These are phyloP conservation scores for Thamnophis elegans DNA, from an alignment of 2,797 vertebrate species.

Conservation along the genomic window DNA sequence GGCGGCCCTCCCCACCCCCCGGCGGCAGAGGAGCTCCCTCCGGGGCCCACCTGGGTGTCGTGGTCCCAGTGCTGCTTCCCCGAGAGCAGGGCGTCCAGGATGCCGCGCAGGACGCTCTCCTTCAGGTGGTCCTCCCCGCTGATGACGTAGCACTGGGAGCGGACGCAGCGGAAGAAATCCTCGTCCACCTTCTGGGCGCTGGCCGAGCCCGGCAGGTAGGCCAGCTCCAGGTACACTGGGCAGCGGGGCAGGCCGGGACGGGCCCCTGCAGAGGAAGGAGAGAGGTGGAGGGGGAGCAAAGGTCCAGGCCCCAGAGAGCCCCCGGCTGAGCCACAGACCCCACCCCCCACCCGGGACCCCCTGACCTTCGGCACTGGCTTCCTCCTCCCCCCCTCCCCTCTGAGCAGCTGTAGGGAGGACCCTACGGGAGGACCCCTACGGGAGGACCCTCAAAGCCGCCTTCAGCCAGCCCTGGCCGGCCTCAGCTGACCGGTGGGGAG, in stretches of 20 bases:
- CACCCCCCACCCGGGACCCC: background rate
- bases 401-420: background rate
- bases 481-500: background rate
- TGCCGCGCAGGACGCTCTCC: slow-evolving; percentile 76
- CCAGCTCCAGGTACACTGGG: slow-evolving; percentile 85
- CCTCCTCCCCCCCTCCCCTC: background rate
- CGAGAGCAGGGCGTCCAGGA: slow-evolving; percentile 83
- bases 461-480: background rate
- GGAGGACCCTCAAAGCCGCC: background rate
- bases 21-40: background rate
- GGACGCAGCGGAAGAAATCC: slow-evolving; percentile 82
- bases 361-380: background rate
- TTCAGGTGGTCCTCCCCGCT: slow-evolving; percentile 85
- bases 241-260: slow-evolving; percentile 3
- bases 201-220: slow-evolving; percentile 83
- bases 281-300: no score
- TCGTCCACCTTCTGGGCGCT: slow-evolving; percentile 77
- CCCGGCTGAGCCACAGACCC: background rate
- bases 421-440: background rate
- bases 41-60: slow-evolving; percentile 68
- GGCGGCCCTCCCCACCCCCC: background rate
- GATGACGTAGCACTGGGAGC: slow-evolving; percentile 86
- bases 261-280: background rate
- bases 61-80: slow-evolving; percentile 83
- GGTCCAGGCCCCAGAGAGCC: background rate